Base-by-base conservation (phyloP, 2,888 invertebrate genomes). In the Drosophila limbata region DNA sequence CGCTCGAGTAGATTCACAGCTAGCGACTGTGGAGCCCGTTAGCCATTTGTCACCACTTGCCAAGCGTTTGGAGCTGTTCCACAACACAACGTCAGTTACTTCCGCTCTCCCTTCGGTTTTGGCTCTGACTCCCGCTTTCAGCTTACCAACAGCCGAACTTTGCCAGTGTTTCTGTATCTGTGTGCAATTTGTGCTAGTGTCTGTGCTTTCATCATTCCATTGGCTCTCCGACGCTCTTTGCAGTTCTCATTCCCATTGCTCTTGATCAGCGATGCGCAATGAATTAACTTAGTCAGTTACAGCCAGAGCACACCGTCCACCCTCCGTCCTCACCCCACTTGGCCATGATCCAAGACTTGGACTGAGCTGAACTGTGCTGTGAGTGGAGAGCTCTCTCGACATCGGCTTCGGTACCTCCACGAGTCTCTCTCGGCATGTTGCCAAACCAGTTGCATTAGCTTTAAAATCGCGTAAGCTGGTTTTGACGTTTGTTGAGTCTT, bases 1-100 rank as follows among this genome's bases (percentile, higher is more conserved):
- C 90, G 90, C 79, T 81, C 88, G 76, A 78, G 79, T 90, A 79
- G 88, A 81, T 85, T 88, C 84, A 86, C 89, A 80, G 88, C 84
- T 90, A 79, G 83, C 89, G 89, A 91, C 91, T 91, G 88, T 74
- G 77, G 73, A 63, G 63, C 59, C 74, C 65, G 73, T 60, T 68
- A 73, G 74, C 72, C 63, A 76, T 73, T 81, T 75, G 70, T 64
- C 74, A 56, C 69, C 69, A 60, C 56, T 73, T 44, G 64, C 3
- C 60, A 37, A 64, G 44, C 47, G 31, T 17, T 74, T 69, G 64
- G 61, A 55, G 57, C 55, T 65, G 72, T 72, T 77, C 33, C 56
- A 57, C 53, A 56, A 48, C 56, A 57, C 53, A 56, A 48, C 62
- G 67, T 55, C 47, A 48, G 55, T 15, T 51, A 62, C 40, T 73